A percentile compares a stretch with the other conserved stretches of the same genome.
Conservation (phyloP, 2,113 vertebrate genomes). For the Cryptotis parvus region DNA sequence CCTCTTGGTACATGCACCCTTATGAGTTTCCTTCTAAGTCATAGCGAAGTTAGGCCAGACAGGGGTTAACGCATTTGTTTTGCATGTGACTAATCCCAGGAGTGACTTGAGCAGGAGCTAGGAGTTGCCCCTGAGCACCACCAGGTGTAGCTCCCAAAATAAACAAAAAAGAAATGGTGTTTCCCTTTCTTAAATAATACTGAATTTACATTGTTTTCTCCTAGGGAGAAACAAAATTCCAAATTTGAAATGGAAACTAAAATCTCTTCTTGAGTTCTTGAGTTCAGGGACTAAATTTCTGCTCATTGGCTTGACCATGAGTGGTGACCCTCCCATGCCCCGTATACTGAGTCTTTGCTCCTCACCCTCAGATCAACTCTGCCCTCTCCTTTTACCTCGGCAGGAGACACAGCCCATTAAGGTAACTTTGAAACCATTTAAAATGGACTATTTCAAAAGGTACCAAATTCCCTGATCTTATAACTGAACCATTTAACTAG, state of each 20-base stretch:
- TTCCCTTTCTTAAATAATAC: conserved; percentile 1
- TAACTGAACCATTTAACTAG: conserved; percentile 82
- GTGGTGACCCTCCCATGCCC: background rate
- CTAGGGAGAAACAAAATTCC: background rate
- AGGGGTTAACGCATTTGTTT: no score
- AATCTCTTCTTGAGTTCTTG: conserved; percentile 41
- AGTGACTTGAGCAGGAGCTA: no score
- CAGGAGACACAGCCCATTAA: conserved; percentile 64
- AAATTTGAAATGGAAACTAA: conserved; percentile 14
- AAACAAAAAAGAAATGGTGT: no score
- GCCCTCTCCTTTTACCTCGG: conserved; percentile 41
- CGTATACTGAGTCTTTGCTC: background rate
- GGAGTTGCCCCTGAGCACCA: no score
- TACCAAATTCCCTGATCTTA: conserved; percentile 85
- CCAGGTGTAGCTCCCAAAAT: no score
- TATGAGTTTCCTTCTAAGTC: background rate
- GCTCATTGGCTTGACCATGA: background rate
- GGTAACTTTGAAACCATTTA: conserved; percentile 79
- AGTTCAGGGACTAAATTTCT: background rate
- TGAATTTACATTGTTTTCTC: conserved; percentile 30
- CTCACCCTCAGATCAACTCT: background rate
- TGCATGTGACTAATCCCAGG: no score
- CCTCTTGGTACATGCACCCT: background rate
- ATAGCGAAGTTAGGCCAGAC: background rate
- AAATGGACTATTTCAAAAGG: conserved; percentile 82